A percentile compares a stretch with the other conserved stretches of the same genome.
Evolutionary conservation across 2,888 invertebrate genomes (phyloP).

Genomic region (Cosmia trapezina): DNA sequence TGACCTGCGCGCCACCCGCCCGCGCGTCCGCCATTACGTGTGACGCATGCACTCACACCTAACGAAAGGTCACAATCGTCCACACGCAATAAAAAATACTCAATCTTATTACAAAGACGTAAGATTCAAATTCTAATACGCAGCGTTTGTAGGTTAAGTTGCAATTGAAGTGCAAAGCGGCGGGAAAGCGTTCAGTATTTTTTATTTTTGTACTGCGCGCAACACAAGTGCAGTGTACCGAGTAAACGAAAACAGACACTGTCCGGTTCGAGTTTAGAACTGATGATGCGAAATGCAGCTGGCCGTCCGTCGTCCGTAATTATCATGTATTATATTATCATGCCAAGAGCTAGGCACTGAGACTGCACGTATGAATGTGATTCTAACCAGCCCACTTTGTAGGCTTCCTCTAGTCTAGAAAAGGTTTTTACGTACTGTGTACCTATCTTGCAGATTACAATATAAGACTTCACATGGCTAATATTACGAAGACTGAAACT

Average conservation of each 20-base stretch:
- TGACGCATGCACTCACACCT: constrained; percentile 79
- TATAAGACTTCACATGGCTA: constrained; percentile 10
- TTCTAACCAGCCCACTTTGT: constrained; percentile 25
- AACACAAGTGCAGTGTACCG: constrained; percentile 85
- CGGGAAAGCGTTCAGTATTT: constrained; percentile 85
- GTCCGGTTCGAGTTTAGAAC: constrained; percentile 63
- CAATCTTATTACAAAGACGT: constrained; percentile 62
- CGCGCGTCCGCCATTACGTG: constrained; percentile 78
- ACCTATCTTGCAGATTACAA: neutral
- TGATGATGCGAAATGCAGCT: constrained; percentile 76
- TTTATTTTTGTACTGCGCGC: constrained; percentile 82
- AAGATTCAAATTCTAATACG: constrained; percentile 62
- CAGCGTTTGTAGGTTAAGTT: constrained; percentile 67
- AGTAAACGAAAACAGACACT: constrained; percentile 82
- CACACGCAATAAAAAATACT: constrained; percentile 54
- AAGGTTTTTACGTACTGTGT: constrained; percentile 2
- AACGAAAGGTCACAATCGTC: constrained; percentile 73
- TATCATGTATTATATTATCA: constrained; percentile 50
- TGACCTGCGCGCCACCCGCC: constrained; percentile 82
- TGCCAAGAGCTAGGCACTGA: constrained; percentile 20
- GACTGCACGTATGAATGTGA: constrained; percentile 24
- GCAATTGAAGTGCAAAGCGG: constrained; percentile 61
- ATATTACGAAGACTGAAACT: constrained; percentile 3
- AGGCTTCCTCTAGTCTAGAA: constrained; percentile 24
- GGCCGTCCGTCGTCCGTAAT: constrained; percentile 56